phyloP scores from a whole-genome alignment of 2,888 invertebrate genomes.

The Chaetoderma sp. region DNA sequence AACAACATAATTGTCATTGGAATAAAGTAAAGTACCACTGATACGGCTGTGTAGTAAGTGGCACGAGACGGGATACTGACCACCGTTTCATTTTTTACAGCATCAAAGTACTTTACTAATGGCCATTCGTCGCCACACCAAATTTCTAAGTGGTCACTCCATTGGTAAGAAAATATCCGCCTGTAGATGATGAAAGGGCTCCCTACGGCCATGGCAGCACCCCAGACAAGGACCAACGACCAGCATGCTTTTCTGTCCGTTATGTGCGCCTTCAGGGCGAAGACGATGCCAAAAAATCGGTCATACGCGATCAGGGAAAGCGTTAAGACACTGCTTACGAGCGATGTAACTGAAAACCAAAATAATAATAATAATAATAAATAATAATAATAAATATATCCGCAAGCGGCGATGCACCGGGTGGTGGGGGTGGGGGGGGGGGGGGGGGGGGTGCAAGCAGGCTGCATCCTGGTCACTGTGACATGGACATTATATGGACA shows the following conservation, averaged over 20 bases:
- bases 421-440: too few species aligned
- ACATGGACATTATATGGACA: too few species aligned
- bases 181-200: constrained; percentile 67
- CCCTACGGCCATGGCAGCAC: constrained; percentile 75
- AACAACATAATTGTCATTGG: constrained; percentile 81
- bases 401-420: too few species aligned
- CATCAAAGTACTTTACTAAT: constrained; percentile 23
- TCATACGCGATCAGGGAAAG: constrained; percentile 84
- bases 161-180: constrained; percentile 76
- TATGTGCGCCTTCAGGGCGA: constrained; percentile 79
- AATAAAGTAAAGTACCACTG: constrained; percentile 81
- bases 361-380: too few species aligned
- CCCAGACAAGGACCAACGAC: constrained; percentile 78
- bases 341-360: constrained; percentile 74
- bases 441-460: too few species aligned
- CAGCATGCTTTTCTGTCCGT: constrained; percentile 76
- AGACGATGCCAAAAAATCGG: constrained; percentile 82
- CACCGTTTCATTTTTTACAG: constrained; percentile 23
- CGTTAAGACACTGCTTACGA: constrained; percentile 82
- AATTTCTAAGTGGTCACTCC: constrained; percentile 81
- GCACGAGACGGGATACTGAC: constrained; percentile 71
- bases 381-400: too few species aligned
- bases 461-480: too few species aligned
- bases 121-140: constrained; percentile 77
- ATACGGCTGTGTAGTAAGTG: constrained; percentile 83